Percentiles rank a stretch among this genome's conserved stretches.
Evolutionary conservation across 2,797 vertebrate genomes (phyloP).

Genomic region (Trichosurus vulpecula): DNA sequence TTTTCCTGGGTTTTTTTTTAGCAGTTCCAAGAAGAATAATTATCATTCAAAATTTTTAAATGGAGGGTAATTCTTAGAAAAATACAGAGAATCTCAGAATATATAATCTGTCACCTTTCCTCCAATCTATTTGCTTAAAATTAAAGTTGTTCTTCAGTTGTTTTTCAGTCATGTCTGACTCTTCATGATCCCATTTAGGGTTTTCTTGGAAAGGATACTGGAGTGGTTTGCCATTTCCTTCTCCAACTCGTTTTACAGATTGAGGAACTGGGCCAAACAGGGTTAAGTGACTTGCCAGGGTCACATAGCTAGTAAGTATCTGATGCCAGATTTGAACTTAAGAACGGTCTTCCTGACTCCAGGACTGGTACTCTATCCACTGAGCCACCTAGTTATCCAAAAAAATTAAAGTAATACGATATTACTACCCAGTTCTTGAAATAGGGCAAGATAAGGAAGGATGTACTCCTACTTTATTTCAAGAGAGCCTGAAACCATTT

Average conservation of each 20-base stretch:
- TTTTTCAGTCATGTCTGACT: neutral
- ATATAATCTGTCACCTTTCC: neutral
- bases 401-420: neutral
- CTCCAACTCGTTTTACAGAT: neutral
- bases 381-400: neutral
- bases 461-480: neutral
- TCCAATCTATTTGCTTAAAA: neutral
- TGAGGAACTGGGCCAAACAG: neutral
- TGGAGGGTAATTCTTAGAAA: neutral
- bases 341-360: neutral
- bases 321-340: neutral
- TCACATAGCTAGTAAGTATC: neutral
- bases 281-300: neutral
- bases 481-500: neutral
- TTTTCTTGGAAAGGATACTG: neutral
- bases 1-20: neutral
- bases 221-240: neutral
- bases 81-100: neutral
- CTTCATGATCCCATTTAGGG: neutral
- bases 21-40: neutral
- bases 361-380: neutral
- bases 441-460: neutral
- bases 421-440: neutral
- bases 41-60: neutral
- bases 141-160: neutral